Percentiles rank a stretch among this genome's conserved stretches.
Conservation (phyloP, 2,888 invertebrate genomes). For the Drosophila atripex region DNA sequence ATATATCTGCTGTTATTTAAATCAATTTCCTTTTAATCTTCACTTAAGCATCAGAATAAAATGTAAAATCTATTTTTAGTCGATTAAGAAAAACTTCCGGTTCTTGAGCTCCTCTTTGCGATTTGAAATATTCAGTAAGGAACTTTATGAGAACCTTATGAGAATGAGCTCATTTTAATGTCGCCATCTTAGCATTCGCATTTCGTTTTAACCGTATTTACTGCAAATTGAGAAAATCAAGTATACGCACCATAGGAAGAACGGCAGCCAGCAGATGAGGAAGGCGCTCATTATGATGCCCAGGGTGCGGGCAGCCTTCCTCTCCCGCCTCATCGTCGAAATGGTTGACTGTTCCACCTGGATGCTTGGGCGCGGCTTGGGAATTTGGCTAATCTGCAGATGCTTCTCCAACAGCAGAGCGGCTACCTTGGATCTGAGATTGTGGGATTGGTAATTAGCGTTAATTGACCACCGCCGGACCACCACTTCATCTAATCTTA, state of each 20-base stretch:
- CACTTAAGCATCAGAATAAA: too few relatives aligned
- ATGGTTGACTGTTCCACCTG: constrained; percentile 91
- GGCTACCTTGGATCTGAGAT: constrained; percentile 92
- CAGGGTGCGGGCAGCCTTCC: constrained; percentile 95
- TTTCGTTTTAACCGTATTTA: constrained; percentile 3
- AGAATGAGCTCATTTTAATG: neutral
- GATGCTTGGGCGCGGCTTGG: constrained; percentile 88
- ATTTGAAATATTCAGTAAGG: too few relatives aligned
- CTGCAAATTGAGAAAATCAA: neutral
- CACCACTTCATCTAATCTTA: constrained; percentile 82
- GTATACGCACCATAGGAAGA: constrained; percentile 92
- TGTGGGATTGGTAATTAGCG: constrained; percentile 45
- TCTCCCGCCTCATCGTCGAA: constrained; percentile 94
- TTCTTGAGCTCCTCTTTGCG: too few relatives aligned
- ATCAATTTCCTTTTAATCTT: too few relatives aligned
- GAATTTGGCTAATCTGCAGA: constrained; percentile 94
- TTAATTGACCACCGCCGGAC: constrained; percentile 45
- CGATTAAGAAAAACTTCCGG: too few relatives aligned
- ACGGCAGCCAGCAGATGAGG: constrained; percentile 97
- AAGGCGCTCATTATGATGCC: constrained; percentile 99
- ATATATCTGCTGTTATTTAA: too few relatives aligned
- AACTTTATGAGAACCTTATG: too few relatives aligned
- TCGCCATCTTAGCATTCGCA: neutral
- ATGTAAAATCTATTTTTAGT: too few relatives aligned
- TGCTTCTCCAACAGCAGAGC: constrained; percentile 94